These are phyloP conservation scores for Syngnathus rostellatus DNA, from an alignment of 2,797 vertebrate species.

Conservation along the genomic window DNA sequence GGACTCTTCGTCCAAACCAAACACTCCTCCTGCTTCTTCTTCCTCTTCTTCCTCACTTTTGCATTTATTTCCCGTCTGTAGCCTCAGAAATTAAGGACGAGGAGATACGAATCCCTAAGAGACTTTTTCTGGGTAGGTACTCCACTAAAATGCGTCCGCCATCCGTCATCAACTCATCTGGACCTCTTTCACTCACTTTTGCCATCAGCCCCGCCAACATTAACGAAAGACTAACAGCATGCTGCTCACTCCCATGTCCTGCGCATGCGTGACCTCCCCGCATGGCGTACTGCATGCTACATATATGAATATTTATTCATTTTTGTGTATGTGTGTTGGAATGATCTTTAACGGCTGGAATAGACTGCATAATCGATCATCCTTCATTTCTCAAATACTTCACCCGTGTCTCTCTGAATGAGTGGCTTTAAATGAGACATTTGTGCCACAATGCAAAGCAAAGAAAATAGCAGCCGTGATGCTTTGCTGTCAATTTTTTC, in stretches of 20 bases:
- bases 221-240: constrained; percentile 31
- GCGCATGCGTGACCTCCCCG: neutral
- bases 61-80: constrained; percentile 52
- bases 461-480: neutral
- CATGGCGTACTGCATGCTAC: neutral
- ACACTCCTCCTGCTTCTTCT: constrained; percentile 11
- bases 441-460: neutral
- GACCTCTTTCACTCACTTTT: neutral
- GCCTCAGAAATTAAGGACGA: constrained; percentile 95
- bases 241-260: neutral
- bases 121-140: constrained; percentile 94
- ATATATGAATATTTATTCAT: too few relatives aligned
- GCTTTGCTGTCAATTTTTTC: too few relatives aligned
- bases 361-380: neutral
- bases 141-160: constrained; percentile 33
- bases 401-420: neutral
- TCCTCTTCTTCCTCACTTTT: constrained; percentile 8
- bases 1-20: neutral
- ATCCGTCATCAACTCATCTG: constrained; percentile 25
- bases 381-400: too few relatives aligned
- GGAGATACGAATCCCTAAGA: constrained; percentile 86
- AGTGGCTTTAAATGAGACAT: neutral
- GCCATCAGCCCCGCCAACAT: constrained; percentile 7
- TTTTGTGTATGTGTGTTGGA: neutral
- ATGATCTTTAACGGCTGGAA: neutral